A percentile compares a stretch with the other conserved stretches of the same genome.
These are phyloP conservation scores for Drosophila nigricruria DNA, from an alignment of 2,888 invertebrate genomes.

Conservation along the genomic window DNA sequence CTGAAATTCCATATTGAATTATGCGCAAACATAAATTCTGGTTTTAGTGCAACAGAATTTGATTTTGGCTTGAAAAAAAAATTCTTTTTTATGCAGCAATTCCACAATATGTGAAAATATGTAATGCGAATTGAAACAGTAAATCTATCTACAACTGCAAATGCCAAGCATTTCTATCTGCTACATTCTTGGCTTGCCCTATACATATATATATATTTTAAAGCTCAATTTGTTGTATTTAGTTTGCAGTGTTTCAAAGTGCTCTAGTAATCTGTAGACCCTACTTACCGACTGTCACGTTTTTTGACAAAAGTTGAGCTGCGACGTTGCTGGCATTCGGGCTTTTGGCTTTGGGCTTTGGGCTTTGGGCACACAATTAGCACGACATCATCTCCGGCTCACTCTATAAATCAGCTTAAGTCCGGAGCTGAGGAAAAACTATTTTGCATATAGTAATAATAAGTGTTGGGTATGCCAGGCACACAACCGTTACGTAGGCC, in stretches of 20 bases:
- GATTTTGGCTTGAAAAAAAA: not conserved
- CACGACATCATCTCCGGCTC: slow-evolving; percentile 59
- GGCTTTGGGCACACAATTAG: slow-evolving; percentile 63
- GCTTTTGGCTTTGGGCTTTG: too few species aligned
- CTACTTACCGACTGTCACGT: slow-evolving; percentile 45
- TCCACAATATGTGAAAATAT: not conserved
- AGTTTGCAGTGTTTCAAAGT: not conserved
- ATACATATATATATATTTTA: not conserved
- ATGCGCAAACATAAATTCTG: slow-evolving; percentile 3
- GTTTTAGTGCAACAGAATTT: not conserved
- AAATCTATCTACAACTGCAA: not conserved
- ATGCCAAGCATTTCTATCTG: not conserved
- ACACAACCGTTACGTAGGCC: slow-evolving; percentile 41
- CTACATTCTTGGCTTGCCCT: not conserved
- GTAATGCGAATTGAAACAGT: not conserved
- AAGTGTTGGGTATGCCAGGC: slow-evolving; percentile 39
- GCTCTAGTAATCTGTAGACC: slow-evolving; percentile 19
- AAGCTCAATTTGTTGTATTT: not conserved
- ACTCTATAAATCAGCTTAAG: slow-evolving; percentile 51
- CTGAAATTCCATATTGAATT: slow-evolving; percentile 2
- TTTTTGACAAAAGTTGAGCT: not conserved
- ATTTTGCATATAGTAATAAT: slow-evolving; percentile 59
- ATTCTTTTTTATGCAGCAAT: not conserved
- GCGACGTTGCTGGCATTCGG: slow-evolving; percentile 26
- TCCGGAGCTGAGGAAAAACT: slow-evolving; percentile 43